A percentile compares a stretch with the other conserved stretches of the same genome.
Conservation (phyloP, 2,113 vertebrate genomes). For the Zosterops lateralis region DNA sequence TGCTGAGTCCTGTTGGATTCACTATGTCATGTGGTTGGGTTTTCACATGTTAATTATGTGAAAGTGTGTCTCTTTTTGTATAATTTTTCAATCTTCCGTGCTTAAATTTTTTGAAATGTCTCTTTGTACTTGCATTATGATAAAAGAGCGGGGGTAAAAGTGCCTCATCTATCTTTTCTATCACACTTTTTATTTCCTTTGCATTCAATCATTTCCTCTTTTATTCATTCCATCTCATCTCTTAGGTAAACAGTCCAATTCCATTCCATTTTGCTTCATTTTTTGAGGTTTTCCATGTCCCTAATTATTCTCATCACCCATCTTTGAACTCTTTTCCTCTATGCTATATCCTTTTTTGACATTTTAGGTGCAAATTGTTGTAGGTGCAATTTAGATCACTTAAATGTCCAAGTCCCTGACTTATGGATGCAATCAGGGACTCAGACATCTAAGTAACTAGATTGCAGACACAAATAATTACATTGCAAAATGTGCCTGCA, state of each 20-base stretch:
- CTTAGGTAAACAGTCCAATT: conserved; percentile 42
- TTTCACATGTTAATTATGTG: neutral
- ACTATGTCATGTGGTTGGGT: neutral
- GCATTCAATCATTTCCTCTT: neutral
- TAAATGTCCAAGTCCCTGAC: conserved; percentile 52
- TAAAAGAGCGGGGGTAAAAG: neutral
- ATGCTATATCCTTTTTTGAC: conserved; percentile 32
- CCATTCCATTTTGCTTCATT: conserved; percentile 48
- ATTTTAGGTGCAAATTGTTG: conserved; percentile 61
- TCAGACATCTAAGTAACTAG: conserved; percentile 44
- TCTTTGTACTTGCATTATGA: conserved; percentile 8
- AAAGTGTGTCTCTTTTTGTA: neutral
- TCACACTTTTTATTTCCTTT: neutral
- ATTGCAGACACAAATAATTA: conserved; percentile 64
- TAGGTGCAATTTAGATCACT: conserved; percentile 60
- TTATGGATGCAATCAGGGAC: conserved; percentile 58
- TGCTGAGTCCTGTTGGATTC: neutral
- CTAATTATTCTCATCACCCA: conserved; percentile 44
- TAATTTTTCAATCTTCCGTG: neutral
- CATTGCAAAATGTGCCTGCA: conserved; percentile 18
- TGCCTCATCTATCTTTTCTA: neutral
- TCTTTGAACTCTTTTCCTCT: conserved; percentile 24
- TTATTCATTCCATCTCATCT: neutral
- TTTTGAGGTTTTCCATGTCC: conserved; percentile 18
- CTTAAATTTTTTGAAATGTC: neutral